Conservation (phyloP, 2,888 invertebrate species). For the Leptopterna dolabrata region DNA sequence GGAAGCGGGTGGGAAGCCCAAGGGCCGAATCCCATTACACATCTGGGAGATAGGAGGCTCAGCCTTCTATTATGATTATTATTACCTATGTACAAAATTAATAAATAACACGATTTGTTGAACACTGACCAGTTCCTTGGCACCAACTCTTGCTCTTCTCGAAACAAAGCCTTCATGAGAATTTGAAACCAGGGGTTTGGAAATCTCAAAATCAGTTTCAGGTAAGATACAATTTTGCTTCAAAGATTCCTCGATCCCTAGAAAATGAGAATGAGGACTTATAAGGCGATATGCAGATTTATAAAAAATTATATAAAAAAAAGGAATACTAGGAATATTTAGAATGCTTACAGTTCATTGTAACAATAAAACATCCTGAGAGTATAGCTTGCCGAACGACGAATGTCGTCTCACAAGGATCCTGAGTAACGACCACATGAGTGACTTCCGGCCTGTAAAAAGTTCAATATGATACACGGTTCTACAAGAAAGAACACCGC, state of each 20-base stretch:
- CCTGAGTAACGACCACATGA: background rate
- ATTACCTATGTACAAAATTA: too few species aligned
- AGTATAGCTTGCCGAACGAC: background rate
- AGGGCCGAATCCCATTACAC: too few species aligned
- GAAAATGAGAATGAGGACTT: background rate
- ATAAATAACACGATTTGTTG: too few species aligned
- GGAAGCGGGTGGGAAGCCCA: too few species aligned
- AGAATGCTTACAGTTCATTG: background rate
- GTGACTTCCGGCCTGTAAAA: slow-evolving; percentile 17
- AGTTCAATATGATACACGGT: too few species aligned
- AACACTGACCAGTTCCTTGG: background rate
- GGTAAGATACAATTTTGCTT: background rate
- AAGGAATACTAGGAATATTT: background rate
- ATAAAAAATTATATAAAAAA: background rate
- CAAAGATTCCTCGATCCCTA: slow-evolving; percentile 27
- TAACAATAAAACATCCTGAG: slow-evolving; percentile 22
- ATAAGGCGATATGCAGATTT: background rate
- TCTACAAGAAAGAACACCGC: too few species aligned
- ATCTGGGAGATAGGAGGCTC: too few species aligned
- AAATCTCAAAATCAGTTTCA: background rate
- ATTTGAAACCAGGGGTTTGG: background rate
- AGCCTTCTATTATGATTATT: too few species aligned
- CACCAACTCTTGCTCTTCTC: background rate
- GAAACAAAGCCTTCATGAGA: background rate
- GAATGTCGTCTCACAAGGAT: background rate